Evolutionary conservation across 2,113 vertebrate genomes (phyloP), one percentile per base, ranked within the genome.

Genomic region (Oreochromis niloticus): DNA sequence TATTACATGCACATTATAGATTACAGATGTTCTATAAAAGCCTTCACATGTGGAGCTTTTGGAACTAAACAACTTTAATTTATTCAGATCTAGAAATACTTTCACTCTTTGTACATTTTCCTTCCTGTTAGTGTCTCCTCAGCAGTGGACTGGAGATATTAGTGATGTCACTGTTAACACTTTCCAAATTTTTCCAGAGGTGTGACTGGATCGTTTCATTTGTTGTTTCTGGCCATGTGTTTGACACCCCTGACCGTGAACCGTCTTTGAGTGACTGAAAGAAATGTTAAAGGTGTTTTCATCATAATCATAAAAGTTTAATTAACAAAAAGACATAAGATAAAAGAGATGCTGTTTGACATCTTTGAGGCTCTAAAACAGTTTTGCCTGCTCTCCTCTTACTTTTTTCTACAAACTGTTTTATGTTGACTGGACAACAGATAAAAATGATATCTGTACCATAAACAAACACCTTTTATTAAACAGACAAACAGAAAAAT

Each of bases 281-380:
- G 10, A 41, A 68, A 41, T 5, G 11, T 41, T 68, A 41, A 68
- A 68, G n/a, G 63, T 41, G 34, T 41, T 68, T 36, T 41, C 19
- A 41, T 71, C 7, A 43, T 14, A 24, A 71, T 71, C n/a, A 71
- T 22, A 14, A 1, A 14, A 0, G 36, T 24, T 71, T 24, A 41
- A 71, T 71, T 24, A 13, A 0, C 27, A 16, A 24, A 71, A 6
- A 43, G 12, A 71, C n/a, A 71, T 17, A 2, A 2, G 16, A 36
- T 63, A 3, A 43, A 39, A 71, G 7, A 24, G 0, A 43, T 0
- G n/a, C 16, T 1, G n/a, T 46, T 14, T 16, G 9, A 0, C 12
- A 6, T 27, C 19, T 32, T 16, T 2, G 11, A 68, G 11, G 6
- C 61, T 13, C 34, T 46, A 46, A 43, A 46, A 46, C 11, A 14